A percentile compares a stretch with the other conserved stretches of the same genome.
Conservation (phyloP, 2,888 invertebrate species). For the Hemaris fuciformis region DNA sequence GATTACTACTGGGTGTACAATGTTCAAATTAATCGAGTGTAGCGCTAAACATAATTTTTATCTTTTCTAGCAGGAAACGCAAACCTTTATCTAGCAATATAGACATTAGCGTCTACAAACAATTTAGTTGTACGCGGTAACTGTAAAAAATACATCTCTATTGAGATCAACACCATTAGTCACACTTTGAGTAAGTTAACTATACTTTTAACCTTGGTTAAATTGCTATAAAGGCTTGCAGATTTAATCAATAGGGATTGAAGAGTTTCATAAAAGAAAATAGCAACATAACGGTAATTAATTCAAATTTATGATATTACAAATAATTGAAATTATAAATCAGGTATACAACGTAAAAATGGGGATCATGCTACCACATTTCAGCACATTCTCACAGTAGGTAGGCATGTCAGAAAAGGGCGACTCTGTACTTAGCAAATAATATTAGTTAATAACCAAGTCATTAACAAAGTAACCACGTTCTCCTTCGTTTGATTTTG, state of each 20-base stretch:
- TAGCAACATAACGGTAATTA: slow-evolving; percentile 9
- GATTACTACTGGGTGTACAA: slow-evolving; percentile 17
- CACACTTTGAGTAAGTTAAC: neutral
- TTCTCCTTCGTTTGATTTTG: slow-evolving; percentile 34
- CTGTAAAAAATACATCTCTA: neutral
- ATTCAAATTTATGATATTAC: slow-evolving; percentile 30
- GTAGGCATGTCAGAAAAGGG: slow-evolving; percentile 55
- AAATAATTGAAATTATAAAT: slow-evolving; percentile 27
- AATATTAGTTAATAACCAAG: slow-evolving; percentile 43
- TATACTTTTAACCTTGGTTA: neutral
- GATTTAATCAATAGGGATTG: neutral
- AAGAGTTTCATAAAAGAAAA: neutral
- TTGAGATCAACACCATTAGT: neutral
- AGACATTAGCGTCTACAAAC: neutral
- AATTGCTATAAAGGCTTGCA: slow-evolving; percentile 6
- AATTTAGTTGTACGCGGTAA: neutral
- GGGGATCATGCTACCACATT: slow-evolving; percentile 62
- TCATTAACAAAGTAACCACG: slow-evolving; percentile 36
- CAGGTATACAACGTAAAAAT: slow-evolving; percentile 27
- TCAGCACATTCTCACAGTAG: slow-evolving; percentile 61
- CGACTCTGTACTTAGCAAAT: slow-evolving; percentile 49
- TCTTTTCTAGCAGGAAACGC: neutral
- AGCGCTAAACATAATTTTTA: neutral
- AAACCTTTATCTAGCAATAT: neutral
- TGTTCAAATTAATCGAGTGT: slow-evolving; percentile 3